Evolutionary conservation across 2,888 invertebrate genomes (phyloP).

Genomic region (Synergus itoensis): DNA sequence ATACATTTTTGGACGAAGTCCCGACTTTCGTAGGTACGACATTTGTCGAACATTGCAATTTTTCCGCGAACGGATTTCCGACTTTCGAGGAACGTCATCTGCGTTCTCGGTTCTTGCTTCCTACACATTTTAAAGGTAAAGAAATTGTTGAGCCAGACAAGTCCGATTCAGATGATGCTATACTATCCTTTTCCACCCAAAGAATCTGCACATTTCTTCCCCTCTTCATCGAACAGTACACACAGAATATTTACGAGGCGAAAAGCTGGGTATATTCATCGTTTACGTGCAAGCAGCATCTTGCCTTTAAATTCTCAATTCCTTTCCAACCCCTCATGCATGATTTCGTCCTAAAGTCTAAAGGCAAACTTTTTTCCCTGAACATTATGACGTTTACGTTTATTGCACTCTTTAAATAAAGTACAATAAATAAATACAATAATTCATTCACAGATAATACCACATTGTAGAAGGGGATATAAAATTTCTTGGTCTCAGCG

Average conservation of each 20-base stretch:
- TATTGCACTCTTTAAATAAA: neutral
- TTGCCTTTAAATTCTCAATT: constrained; percentile 15
- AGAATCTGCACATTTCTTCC: neutral
- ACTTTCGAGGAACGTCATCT: neutral
- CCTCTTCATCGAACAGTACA: neutral
- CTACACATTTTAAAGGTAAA: neutral
- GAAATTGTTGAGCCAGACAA: neutral
- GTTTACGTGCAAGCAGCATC: constrained; percentile 12
- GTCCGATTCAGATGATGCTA: neutral
- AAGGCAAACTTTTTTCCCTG: neutral
- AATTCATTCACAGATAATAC: too few species aligned
- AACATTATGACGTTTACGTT: neutral
- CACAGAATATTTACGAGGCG: constrained; percentile 5
- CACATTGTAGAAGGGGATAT: too few species aligned
- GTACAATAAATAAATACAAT: too few species aligned
- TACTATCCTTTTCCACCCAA: neutral
- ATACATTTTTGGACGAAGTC: neutral
- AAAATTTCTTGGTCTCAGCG: too few species aligned
- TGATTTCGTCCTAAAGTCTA: neutral
- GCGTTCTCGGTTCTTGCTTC: neutral
- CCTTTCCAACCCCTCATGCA: constrained; percentile 14
- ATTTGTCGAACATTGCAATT: constrained; percentile 1
- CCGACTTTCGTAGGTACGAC: neutral
- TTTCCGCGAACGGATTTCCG: neutral
- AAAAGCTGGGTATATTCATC: constrained; percentile 1